Evolutionary conservation across 2,797 vertebrate species (phyloP), one percentile per base, ranked within the genome.

Genomic region (Gallinago nigripennis): DNA sequence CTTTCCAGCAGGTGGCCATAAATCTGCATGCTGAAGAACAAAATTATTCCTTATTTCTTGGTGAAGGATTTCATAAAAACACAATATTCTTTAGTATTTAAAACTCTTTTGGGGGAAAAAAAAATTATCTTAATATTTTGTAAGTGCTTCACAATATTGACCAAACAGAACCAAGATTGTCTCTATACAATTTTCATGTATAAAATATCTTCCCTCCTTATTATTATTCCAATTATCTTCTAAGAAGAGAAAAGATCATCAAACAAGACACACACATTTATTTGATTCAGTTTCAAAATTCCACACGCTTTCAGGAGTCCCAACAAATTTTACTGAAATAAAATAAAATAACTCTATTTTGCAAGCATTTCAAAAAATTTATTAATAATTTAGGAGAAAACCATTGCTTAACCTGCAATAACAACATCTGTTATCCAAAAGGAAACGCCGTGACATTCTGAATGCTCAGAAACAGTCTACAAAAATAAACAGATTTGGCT

Each of bases 21-120:
- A 88, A 96, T 98, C 98, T 82, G 98, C 98, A 54, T 98, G 98
- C 99, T 99, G 97, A 96, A 95, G 80, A 97, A 83, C 10, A 94
- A 83, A 96, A 96, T 11, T 4, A 94, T 88, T 96, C 56, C 56
- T 86, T 82, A 82, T 73, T 89, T 64, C 96, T 96, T 69, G 33
- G 63, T 69, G 28, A 71, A 65, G 16, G 92, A 63, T 71, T 93
- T 88, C 51, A 95, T 75, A 86, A 94, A 41, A 33, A 33, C 4
- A 51, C 33, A 57, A 48, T 33, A 43, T 82, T 11, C 21, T 81
- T 66, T 61, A 46, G 39, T 4, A 82, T 8, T 4, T 39, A 73
- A 60, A 91, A 82, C 11, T 30, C 16, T 16, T 8, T 25, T 63
- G 15, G 60, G 6, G 11, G 10, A 16, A 53, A 53, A 48, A 48